Conservation (phyloP, 2,888 invertebrate species). For the Polymixis flavicincta region DNA sequence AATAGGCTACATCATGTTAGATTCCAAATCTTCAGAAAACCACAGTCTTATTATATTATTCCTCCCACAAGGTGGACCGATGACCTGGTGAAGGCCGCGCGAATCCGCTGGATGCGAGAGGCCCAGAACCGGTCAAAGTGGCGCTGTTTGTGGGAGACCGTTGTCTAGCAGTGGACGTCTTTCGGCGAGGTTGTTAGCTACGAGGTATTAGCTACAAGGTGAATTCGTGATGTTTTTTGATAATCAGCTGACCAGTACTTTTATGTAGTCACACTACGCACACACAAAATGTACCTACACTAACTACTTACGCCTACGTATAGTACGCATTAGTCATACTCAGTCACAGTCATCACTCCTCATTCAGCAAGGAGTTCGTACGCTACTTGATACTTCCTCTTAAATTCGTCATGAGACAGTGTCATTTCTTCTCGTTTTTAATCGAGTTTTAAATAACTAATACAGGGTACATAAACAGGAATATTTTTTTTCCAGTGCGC, state of each 20-base stretch:
- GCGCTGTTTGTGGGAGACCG: too few relatives aligned
- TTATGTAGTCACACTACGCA: background rate
- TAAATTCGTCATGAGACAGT: conserved; percentile 12
- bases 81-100: too few relatives aligned
- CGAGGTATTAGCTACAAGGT: background rate
- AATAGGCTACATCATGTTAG: background rate
- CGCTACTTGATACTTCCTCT: conserved; percentile 48
- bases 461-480: too few relatives aligned
- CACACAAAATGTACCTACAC: background rate
- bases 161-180: too few relatives aligned
- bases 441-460: too few relatives aligned
- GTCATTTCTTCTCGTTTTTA: conserved; percentile 5
- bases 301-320: conserved; percentile 5
- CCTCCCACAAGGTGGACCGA: too few relatives aligned
- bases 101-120: too few relatives aligned
- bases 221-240: background rate
- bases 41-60: too few relatives aligned
- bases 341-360: conserved; percentile 5
- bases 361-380: conserved; percentile 2
- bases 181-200: too few relatives aligned
- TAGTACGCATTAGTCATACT: conserved; percentile 14
- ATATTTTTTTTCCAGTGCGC: too few relatives aligned
- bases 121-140: too few relatives aligned
- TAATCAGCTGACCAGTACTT: background rate
- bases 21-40: background rate